Conservation (phyloP, 2,797 vertebrate genomes). For the Natrix natrix region DNA sequence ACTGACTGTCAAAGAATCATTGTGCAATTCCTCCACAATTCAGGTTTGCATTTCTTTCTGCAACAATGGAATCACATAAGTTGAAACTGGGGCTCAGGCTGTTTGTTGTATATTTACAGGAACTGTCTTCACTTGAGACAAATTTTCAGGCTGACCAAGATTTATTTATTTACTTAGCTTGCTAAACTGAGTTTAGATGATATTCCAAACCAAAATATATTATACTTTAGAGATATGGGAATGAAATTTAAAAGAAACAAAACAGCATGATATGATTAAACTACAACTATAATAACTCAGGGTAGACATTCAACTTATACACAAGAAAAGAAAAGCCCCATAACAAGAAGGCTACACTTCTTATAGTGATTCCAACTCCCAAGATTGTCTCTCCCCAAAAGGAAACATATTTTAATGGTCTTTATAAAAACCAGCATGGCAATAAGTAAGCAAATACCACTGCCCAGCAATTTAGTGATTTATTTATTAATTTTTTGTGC, state of each 20-base stretch:
- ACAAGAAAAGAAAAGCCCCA: not conserved
- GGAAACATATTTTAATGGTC: not conserved
- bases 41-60: not conserved
- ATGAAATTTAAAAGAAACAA: not conserved
- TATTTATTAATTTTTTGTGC: not conserved
- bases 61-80: not conserved
- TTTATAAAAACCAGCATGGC: not conserved
- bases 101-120: conserved; percentile 12
- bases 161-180: not conserved
- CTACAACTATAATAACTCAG: not conserved
- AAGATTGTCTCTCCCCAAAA: not conserved
- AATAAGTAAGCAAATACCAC: not conserved
- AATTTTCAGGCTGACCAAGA: conserved; percentile 4
- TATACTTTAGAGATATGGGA: not conserved
- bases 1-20: not conserved
- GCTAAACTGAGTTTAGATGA: not conserved
- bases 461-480: not conserved
- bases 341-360: not conserved
- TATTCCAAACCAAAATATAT: not conserved
- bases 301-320: not conserved
- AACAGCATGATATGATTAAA: not conserved
- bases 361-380: not conserved
- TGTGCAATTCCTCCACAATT: not conserved
- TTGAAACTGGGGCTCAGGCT: not conserved
- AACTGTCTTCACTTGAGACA: conserved; percentile 2